A percentile compares a stretch with the other conserved stretches of the same genome.
phyloP scores from a whole-genome alignment of 2,888 invertebrate species.

The Chaetoderma sp. region DNA sequence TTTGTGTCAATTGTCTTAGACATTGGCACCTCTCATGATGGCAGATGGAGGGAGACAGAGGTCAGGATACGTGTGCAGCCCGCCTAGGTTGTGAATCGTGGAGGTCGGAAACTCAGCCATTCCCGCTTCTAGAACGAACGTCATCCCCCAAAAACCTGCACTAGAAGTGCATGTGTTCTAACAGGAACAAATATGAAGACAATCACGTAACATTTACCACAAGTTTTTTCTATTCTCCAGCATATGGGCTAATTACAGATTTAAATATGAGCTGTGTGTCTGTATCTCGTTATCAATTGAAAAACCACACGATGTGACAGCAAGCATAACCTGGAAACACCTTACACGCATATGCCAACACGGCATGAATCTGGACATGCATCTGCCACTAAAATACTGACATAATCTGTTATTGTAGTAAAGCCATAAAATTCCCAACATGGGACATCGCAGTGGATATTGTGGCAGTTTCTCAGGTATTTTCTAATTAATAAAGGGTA shows the following conservation, averaged over 20 bases:
- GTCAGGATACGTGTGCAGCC: slow-evolving; percentile 35
- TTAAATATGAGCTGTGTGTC: slow-evolving; percentile 16
- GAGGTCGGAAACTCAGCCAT: slow-evolving; percentile 23
- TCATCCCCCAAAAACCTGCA: slow-evolving; percentile 24
- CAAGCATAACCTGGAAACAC: too few species aligned
- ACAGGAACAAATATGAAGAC: too few species aligned
- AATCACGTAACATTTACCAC: background rate
- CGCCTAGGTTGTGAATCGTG: slow-evolving; percentile 29
- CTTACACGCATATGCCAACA: too few species aligned
- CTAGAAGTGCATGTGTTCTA: slow-evolving; percentile 2
- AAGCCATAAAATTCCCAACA: slow-evolving; percentile 10
- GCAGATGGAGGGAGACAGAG: slow-evolving; percentile 35
- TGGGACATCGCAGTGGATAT: too few species aligned
- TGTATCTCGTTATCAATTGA: too few species aligned
- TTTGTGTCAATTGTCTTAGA: slow-evolving; percentile 40
- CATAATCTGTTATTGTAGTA: too few species aligned
- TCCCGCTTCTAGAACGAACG: slow-evolving; percentile 15
- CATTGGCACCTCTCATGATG: slow-evolving; percentile 32
- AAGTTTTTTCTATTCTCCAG: slow-evolving; percentile 8
- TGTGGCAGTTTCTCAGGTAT: too few species aligned
- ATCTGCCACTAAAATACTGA: too few species aligned
- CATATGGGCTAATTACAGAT: slow-evolving; percentile 38
- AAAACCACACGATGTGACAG: too few species aligned
- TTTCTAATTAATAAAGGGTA: too few species aligned
- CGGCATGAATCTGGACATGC: too few species aligned